Percentiles rank a stretch among this genome's conserved stretches.
These are phyloP conservation scores for Acestrorhynchus altus DNA, from an alignment of 2,797 vertebrate species.

Conservation along the genomic window DNA sequence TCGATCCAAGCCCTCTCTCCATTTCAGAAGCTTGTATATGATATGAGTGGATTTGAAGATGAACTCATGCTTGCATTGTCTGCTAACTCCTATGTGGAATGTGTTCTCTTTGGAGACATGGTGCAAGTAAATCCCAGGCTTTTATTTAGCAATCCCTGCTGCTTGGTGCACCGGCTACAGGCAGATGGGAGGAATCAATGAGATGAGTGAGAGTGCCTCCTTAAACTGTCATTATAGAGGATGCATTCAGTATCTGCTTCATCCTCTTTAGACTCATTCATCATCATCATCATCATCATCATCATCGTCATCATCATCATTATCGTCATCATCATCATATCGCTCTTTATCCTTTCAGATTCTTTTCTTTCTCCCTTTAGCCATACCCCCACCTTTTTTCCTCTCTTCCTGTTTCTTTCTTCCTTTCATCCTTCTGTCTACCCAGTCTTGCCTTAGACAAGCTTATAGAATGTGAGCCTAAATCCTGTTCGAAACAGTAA, in stretches of 20 bases:
- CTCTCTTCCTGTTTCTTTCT: neutral
- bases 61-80: slow-evolving; percentile 12
- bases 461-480: no score
- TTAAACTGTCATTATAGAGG: slow-evolving; percentile 3
- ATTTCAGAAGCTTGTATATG: neutral
- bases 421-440: neutral
- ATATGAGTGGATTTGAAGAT: slow-evolving; percentile 16
- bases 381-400: neutral
- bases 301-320: neutral
- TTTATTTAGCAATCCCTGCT: slow-evolving; percentile 38
- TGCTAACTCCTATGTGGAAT: slow-evolving; percentile 23
- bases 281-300: neutral
- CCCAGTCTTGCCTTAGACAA: neutral
- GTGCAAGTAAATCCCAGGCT: slow-evolving; percentile 33
- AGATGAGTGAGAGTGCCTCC: neutral
- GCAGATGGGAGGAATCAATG: slow-evolving; percentile 18
- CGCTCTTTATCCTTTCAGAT: neutral
- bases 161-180: neutral
- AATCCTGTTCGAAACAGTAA: no score
- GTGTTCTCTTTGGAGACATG: slow-evolving; percentile 12
- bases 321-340: neutral
- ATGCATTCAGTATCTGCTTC: neutral
- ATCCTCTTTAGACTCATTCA: neutral
- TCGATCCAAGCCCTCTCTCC: neutral
- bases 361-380: neutral